Conservation (phyloP, 2,113 vertebrate species). For the Alethe castanea region DNA sequence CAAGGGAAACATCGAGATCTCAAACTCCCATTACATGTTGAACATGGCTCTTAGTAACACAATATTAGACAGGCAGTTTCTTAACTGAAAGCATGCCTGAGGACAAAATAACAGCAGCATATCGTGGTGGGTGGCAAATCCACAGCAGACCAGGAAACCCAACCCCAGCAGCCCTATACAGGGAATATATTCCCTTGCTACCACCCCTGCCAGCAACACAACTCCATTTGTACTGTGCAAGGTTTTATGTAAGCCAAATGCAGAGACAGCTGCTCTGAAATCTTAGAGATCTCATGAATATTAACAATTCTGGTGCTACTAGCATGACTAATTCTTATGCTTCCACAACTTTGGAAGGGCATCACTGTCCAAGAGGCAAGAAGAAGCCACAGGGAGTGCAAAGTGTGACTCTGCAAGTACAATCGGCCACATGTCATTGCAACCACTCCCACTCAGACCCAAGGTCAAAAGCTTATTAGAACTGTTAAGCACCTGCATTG, state of each 20-base stretch:
- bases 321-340: background rate
- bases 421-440: background rate
- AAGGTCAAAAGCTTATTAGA: constrained; percentile 10
- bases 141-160: background rate
- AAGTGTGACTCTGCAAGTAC: background rate
- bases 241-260: background rate
- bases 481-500: background rate
- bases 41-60: background rate
- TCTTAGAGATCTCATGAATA: background rate
- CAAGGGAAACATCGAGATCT: background rate
- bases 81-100: background rate
- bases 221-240: background rate
- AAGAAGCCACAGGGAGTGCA: background rate
- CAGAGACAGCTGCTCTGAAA: background rate
- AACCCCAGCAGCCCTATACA: background rate
- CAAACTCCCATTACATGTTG: background rate
- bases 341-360: background rate
- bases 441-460: background rate
- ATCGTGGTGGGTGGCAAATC: background rate
- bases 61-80: background rate
- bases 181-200: background rate
- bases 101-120: background rate
- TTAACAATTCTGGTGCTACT: background rate
- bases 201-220: background rate
- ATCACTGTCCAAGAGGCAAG: background rate